A percentile compares a stretch with the other conserved stretches of the same genome.
These are phyloP conservation scores for Leucophenga maculata DNA, from an alignment of 2,888 invertebrate species.

Conservation along the genomic window DNA sequence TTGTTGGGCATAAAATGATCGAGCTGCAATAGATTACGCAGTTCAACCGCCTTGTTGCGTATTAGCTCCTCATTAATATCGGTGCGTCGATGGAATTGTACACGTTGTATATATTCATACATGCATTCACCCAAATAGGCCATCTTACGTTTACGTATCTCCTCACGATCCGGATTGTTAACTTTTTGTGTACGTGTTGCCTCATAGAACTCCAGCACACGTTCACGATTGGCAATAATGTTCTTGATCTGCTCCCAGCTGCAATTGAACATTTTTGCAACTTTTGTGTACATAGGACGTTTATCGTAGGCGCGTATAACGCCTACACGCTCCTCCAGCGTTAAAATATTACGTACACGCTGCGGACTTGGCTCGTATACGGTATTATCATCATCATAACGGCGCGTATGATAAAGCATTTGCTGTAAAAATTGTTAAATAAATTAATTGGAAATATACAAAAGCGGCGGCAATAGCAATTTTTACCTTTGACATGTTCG, in stretches of 20 bases:
- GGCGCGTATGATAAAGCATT: no score
- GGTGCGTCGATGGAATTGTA: constrained; percentile 59
- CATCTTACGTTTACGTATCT: constrained; percentile 58
- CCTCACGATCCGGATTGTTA: constrained; percentile 48
- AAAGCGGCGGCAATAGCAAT: no score
- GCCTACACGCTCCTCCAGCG: constrained; percentile 66
- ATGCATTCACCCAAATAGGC: constrained; percentile 66
- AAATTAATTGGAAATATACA: neutral
- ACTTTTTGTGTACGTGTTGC: constrained; percentile 49
- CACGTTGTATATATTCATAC: constrained; percentile 67
- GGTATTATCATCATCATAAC: constrained; percentile 41
- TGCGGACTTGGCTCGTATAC: constrained; percentile 40
- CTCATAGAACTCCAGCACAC: constrained; percentile 65
- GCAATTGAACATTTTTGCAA: constrained; percentile 68
- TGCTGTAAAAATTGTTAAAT: neutral
- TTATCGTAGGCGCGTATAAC: constrained; percentile 67
- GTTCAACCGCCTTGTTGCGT: constrained; percentile 59
- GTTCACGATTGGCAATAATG: constrained; percentile 62
- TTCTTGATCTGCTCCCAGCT: constrained; percentile 70
- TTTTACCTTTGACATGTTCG: constrained; percentile 35
- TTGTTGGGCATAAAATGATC: constrained; percentile 61
- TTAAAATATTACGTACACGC: constrained; percentile 62
- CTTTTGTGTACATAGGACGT: constrained; percentile 68
- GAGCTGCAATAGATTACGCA: constrained; percentile 57
- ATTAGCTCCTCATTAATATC: constrained; percentile 63